Base-by-base conservation (phyloP, 2,797 vertebrate species). In the Martes flavigula region DNA sequence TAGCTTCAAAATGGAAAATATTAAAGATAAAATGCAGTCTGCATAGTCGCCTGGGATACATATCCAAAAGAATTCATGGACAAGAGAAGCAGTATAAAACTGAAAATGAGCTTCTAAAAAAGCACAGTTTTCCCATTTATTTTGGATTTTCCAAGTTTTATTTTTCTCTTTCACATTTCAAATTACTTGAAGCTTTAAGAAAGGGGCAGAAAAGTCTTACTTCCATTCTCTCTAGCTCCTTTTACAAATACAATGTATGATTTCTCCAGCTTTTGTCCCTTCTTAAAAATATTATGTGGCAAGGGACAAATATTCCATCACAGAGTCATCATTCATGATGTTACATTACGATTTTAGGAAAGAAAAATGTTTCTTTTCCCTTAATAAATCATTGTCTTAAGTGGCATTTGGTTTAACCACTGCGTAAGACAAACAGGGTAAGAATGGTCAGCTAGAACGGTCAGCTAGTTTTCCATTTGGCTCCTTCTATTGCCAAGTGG, bases 91-190 rank as follows among this genome's bases (percentile, higher is more conserved):
- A 43, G 2, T 58, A 64, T 17, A 32, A 68, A 77, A 68, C 51
- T 70, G 40, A 88, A 91, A 70, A 56, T 12, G 15, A 90, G 32
- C 7, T 7, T 64, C 43, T 38, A 90, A 17, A 62, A 81, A 81
- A 87, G 32, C 32, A 23, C 17, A n/a, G 21, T 10, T 48, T 62
- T 51, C 75, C 79, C 17, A 9, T 23, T 46, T 25, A 12, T 35
- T 87, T 23, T 58, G 17, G 4, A 95, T 87, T 97, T 85, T 70
- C n/a, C 17, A 83, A 23, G 38, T 91, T 95, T 90, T 27, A 14
- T 60, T 92, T 96, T 96, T 93, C 58, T 91, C n/a, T 73, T 66
- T 88, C 46, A 72, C 27, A 79, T 32, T 73, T 90, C 46, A 58
- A 30, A 81, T 48, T n/a, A 35, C 40, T 51, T 35, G 78, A 92